These are phyloP conservation scores for Edolisoma coerulescens DNA, from an alignment of 2,113 vertebrate species.

Conservation along the genomic window DNA sequence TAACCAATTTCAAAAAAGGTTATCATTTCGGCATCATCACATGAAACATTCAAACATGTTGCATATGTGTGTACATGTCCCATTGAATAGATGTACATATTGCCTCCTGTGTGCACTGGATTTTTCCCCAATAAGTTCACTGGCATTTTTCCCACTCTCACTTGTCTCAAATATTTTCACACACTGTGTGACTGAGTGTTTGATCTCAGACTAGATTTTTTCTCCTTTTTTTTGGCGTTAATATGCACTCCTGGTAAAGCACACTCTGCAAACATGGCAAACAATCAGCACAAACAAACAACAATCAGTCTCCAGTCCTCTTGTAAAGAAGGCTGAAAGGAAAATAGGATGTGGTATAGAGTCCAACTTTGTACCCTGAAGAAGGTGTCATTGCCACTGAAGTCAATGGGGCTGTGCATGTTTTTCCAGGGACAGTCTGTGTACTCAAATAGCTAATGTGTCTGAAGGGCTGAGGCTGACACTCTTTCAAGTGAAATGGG, in stretches of 20 bases:
- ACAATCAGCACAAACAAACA: neutral
- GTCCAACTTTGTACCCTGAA: neutral
- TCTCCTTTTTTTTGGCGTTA: neutral
- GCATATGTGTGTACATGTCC: fast-evolving
- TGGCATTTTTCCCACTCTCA: neutral
- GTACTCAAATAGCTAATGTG: fast-evolving
- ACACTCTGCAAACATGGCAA: neutral
- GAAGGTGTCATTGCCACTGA: neutral
- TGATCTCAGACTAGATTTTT: neutral
- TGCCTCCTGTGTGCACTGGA: fast-evolving
- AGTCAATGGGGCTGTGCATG: neutral
- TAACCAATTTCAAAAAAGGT: neutral
- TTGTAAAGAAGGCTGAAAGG: neutral
- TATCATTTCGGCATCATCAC: neutral
- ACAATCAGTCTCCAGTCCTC: neutral
- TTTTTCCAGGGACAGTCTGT: neutral
- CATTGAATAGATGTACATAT: neutral
- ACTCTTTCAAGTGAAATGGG: neutral
- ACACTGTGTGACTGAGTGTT: neutral
- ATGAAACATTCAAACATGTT: neutral
- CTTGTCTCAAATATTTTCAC: neutral
- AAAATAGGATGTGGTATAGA: neutral
- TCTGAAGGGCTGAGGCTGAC: neutral
- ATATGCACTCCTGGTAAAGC: neutral
- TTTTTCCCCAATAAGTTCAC: neutral